These are phyloP conservation scores for Premnoplex brunnescens DNA, from an alignment of 2,797 vertebrate species.

Conservation along the genomic window DNA sequence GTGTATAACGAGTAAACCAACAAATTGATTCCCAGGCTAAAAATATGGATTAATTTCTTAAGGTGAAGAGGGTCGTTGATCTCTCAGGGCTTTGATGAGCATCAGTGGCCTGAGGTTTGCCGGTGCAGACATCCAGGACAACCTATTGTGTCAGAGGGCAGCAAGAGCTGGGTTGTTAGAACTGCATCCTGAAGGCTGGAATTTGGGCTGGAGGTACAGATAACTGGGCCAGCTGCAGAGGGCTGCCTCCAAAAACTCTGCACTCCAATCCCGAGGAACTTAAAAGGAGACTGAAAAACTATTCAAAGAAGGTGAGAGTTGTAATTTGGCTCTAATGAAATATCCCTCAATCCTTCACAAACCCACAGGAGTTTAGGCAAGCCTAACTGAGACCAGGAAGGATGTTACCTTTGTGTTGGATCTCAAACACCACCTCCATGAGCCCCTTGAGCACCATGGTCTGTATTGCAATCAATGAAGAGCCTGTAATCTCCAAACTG, in stretches of 20 bases:
- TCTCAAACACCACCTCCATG: background rate
- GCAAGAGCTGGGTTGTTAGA: background rate
- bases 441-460: background rate
- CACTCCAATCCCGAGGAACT: background rate
- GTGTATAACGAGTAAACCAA: background rate
- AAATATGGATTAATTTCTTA: background rate
- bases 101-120: background rate
- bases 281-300: background rate
- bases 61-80: background rate
- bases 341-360: background rate
- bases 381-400: fast-evolving
- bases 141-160: background rate
- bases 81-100: background rate
- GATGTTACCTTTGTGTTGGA: background rate
- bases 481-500: background rate
- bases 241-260: background rate
- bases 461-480: background rate
- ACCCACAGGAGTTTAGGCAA: background rate
- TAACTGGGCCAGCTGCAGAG: background rate
- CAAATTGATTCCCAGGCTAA: background rate
- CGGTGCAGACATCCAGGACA: background rate
- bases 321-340: background rate
- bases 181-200: background rate
- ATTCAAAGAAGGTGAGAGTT: background rate
- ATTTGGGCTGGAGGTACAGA: background rate